Evolutionary conservation across 2,113 vertebrate genomes (phyloP).

Genomic region (Paramormyrops kingsleyae): DNA sequence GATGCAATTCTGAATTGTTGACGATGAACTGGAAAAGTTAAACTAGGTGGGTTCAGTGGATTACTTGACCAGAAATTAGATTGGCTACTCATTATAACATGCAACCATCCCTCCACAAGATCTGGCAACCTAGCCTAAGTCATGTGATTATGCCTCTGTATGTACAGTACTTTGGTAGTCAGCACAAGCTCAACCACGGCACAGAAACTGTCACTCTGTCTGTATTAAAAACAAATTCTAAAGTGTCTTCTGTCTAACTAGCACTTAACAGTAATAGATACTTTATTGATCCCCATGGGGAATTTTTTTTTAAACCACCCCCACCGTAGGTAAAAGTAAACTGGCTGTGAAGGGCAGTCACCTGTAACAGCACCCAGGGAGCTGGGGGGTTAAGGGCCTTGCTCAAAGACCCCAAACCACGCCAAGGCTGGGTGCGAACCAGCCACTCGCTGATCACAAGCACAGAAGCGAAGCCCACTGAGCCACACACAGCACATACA

Average conservation of each 20-base stretch:
- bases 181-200: neutral
- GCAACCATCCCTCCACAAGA: neutral
- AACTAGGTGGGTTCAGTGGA: neutral
- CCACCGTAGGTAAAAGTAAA: too few relatives aligned
- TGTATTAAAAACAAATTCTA: neutral
- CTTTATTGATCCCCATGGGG: too few relatives aligned
- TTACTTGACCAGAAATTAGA: neutral
- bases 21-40: neutral
- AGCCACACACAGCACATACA: too few relatives aligned
- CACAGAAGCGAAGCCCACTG: too few relatives aligned
- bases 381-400: too few relatives aligned
- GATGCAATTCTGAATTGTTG: neutral
- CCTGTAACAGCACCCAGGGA: too few relatives aligned
- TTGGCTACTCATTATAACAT: neutral
- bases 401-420: too few relatives aligned
- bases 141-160: neutral
- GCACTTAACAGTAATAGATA: neutral
- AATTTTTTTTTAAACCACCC: too few relatives aligned
- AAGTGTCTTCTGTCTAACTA: neutral
- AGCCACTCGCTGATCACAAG: too few relatives aligned
- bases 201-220: neutral
- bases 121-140: neutral
- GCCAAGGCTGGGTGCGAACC: too few relatives aligned
- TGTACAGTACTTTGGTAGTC: neutral
- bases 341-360: too few relatives aligned